Conservation (phyloP, 2,797 vertebrate genomes). For the Acestrorhynchus altus region DNA sequence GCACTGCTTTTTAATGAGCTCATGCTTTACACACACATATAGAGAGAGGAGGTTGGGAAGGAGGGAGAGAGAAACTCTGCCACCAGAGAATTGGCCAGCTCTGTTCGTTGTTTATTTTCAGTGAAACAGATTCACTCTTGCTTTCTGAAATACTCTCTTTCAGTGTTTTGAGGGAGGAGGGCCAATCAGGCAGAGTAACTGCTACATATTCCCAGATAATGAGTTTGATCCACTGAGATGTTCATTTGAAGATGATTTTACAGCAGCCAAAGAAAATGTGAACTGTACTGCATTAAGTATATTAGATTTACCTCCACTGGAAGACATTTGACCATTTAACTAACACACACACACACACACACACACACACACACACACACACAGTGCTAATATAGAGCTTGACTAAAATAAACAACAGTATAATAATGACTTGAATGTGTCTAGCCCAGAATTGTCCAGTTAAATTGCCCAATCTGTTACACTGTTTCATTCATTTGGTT, state of each 20-base stretch:
- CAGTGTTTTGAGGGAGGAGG: constrained; percentile 13
- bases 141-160: constrained; percentile 49
- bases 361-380: not conserved
- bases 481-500: constrained; percentile 22
- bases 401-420: constrained; percentile 26
- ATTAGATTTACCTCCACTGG: constrained; percentile 6
- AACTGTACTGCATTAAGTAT: not conserved
- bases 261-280: not conserved
- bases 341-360: not conserved
- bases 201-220: constrained; percentile 34
- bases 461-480: constrained; percentile 39
- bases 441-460: constrained; percentile 40
- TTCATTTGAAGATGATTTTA: constrained; percentile 26
- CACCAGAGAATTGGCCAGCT: constrained; percentile 50
- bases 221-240: constrained; percentile 35
- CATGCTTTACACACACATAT: constrained; percentile 54
- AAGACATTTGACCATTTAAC: constrained; percentile 9
- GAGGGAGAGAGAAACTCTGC: constrained; percentile 30
- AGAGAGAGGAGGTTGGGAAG: not conserved
- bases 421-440: constrained; percentile 32
- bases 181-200: constrained; percentile 38
- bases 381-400: constrained; percentile 25
- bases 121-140: constrained; percentile 56
- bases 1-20: constrained; percentile 68
- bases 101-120: constrained; percentile 59